These are phyloP conservation scores for Lepidostoma basale DNA, from an alignment of 1,140 invertebrate genomes.

Conservation along the genomic window DNA sequence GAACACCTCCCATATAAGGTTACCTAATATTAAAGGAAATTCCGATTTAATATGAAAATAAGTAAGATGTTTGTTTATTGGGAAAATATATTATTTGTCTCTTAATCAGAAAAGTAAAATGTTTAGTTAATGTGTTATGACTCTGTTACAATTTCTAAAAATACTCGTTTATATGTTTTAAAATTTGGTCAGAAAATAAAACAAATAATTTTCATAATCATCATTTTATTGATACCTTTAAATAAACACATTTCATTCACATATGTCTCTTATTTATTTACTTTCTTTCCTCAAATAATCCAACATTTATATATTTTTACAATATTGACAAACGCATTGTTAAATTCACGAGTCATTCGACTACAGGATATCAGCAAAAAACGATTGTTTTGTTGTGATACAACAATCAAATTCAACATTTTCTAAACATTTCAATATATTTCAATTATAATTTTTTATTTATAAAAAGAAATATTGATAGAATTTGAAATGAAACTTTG, in stretches of 20 bases:
- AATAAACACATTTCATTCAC: conserved; percentile 1
- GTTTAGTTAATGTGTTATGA: not conserved
- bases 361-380: not conserved
- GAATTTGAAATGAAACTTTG: too few relatives aligned
- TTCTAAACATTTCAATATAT: conserved; percentile 8
- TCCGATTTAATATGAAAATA: too few relatives aligned
- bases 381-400: not conserved
- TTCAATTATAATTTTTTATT: not conserved
- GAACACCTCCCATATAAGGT: too few relatives aligned
- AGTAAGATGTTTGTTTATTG: not conserved
- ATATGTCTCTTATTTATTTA: not conserved
- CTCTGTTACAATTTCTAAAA: not conserved
- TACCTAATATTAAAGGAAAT: too few relatives aligned
- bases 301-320: conserved; percentile 21
- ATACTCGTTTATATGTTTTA: not conserved
- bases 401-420: not conserved
- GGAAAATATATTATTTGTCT: not conserved
- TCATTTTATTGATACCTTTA: conserved; percentile 11
- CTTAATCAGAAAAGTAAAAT: not conserved
- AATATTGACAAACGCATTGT: conserved; percentile 12
- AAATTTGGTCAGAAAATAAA: not conserved
- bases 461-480: too few relatives aligned
- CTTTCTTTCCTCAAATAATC: conserved; percentile 6
- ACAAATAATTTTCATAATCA: not conserved
- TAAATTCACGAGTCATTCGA: not conserved